Conservation (phyloP, 2,888 invertebrate genomes). For the Nephrotoma flavescens region DNA sequence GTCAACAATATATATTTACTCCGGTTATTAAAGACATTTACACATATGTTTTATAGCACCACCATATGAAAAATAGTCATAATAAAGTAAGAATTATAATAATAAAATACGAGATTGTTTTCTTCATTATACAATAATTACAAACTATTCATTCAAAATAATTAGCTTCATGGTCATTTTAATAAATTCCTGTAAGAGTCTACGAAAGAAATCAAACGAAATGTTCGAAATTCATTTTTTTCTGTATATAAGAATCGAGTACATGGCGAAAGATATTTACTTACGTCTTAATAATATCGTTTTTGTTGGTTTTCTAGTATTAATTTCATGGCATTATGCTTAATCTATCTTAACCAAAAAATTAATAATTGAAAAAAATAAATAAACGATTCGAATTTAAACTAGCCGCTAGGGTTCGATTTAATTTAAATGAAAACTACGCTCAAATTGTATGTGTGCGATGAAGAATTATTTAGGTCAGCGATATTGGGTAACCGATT, state of each 20-base stretch:
- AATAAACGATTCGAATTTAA: not conserved
- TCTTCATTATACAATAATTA: not conserved
- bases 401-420: not conserved
- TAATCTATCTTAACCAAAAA: not conserved
- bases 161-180: not conserved
- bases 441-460: not conserved
- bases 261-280: not conserved
- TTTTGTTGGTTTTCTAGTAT: not conserved
- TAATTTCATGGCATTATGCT: not conserved
- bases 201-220: not conserved
- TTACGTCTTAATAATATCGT: not conserved
- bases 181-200: not conserved
- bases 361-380: not conserved
- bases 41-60: not conserved
- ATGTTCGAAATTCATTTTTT: not conserved
- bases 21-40: not conserved
- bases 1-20: not conserved
- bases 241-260: not conserved
- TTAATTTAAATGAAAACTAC: not conserved
- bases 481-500: not conserved
- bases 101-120: not conserved
- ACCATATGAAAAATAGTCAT: not conserved
- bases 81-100: not conserved
- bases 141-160: not conserved
- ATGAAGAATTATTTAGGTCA: not conserved